Evolutionary conservation across 1,140 invertebrate genomes (phyloP).

Genomic region (Cherax quadricarinatus): DNA sequence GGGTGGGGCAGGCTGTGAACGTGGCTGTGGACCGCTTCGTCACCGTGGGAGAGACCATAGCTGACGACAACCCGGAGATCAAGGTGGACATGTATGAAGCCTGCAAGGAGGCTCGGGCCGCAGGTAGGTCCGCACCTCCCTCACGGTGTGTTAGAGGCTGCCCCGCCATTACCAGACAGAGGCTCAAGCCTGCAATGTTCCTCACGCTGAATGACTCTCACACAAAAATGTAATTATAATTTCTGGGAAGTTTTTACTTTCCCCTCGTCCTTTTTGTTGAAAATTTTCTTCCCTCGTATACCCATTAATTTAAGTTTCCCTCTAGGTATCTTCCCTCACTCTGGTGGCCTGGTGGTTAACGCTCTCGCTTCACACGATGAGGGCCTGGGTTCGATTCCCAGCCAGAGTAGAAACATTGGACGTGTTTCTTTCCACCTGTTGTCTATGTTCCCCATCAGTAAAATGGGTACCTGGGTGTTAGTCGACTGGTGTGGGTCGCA

Average conservation of each 20-base stretch:
- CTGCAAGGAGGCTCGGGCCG: constrained; percentile 95
- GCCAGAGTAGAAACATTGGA: too few relatives aligned
- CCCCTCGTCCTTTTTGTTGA: too few relatives aligned
- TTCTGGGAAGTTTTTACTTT: neutral
- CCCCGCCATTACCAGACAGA: neutral
- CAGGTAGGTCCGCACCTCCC: constrained; percentile 82
- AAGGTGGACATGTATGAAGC: constrained; percentile 98
- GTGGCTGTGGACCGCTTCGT: constrained; percentile 98
- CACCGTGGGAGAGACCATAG: constrained; percentile 97
- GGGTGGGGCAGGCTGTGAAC: constrained; percentile 96
- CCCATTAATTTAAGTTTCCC: too few relatives aligned
- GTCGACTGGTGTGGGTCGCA: too few relatives aligned
- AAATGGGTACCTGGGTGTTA: too few relatives aligned
- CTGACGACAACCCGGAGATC: constrained; percentile 97
- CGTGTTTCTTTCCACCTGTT: too few relatives aligned
- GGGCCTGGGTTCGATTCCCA: too few relatives aligned
- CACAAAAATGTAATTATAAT: neutral
- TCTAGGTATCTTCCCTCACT: too few relatives aligned
- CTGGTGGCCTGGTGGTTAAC: too few relatives aligned
- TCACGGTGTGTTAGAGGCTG: neutral
- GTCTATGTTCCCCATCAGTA: too few relatives aligned
- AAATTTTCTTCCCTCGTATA: too few relatives aligned
- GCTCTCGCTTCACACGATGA: too few relatives aligned
- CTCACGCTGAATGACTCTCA: neutral
- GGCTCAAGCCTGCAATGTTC: neutral